Base-by-base conservation (phyloP, 2,113 vertebrate species). In the Oplegnathus fasciatus region DNA sequence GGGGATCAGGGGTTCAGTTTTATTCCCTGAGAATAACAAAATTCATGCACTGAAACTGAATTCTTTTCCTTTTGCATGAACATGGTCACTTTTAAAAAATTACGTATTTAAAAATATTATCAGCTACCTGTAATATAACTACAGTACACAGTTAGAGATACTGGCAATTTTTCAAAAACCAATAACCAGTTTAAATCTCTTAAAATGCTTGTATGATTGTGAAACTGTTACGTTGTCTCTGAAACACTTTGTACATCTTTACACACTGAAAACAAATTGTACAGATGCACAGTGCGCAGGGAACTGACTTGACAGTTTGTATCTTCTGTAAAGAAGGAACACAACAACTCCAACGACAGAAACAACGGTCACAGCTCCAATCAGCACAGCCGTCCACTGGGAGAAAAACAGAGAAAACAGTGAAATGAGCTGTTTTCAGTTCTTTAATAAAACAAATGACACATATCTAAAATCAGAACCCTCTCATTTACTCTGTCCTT, bases 371-470 rank as follows among this genome's bases (percentile, higher is more conserved):
- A 90, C 93, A 10, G 95, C 96, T 78, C 96, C 97, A 1, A 97
- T 94, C 10, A 95, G 89, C 84, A 97, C 94, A 28, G 96, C 97
- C 0, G 95, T 94, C 92, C 97, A 93, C 98, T 99, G 83, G 3
- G 87, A 84, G 37, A 73, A 18, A 71, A 68, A 68, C n/a, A 86
- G 13, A 67, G 6, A 60, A 37, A 40, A 40, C 2, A 58, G 48
- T 9, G 26, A 22, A 26, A n/a, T 18, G 17, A 40, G 58, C 6
- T 10, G 5, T 4, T 13, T 24, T 18, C n/a, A 26, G 4, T 28
- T 52, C 17, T 34, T 48, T 48, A 17, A 20, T 5, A 1, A 3
- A 40, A 65, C 9, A 5, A 7, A 14, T 1, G 2, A 42, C 28
- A 22, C 30, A 34, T 22, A 10, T 10, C 11, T 57, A 6, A 34